These are phyloP conservation scores for Orbicella faveolata DNA, from an alignment of 64 coral and sea anemone genomes.

Conservation along the genomic window DNA sequence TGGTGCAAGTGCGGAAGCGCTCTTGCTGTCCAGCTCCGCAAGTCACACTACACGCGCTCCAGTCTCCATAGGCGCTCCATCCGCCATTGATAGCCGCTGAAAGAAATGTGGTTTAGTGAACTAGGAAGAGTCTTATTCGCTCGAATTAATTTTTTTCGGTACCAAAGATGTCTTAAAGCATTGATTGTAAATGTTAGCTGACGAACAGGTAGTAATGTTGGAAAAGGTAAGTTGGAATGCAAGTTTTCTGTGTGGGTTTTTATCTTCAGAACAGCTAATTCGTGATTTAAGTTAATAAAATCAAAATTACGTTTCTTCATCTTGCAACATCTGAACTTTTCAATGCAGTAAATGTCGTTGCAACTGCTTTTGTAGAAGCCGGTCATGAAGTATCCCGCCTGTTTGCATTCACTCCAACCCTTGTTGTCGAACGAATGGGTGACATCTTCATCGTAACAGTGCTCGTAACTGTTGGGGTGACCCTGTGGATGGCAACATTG, in stretches of 20 bases:
- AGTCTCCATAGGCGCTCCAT: constrained; percentile 34
- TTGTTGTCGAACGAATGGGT: neutral
- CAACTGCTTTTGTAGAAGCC: constrained; percentile 13
- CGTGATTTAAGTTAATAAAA: too few relatives aligned
- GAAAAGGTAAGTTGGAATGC: too few relatives aligned
- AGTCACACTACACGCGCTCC: constrained; percentile 13
- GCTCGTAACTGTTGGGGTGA: neutral
- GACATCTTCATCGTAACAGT: constrained; percentile 32
- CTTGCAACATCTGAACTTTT: constrained; percentile 24
- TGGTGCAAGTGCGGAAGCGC: constrained; percentile 39
- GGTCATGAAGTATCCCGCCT: neutral
- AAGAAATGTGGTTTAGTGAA: neutral
- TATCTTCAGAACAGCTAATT: too few relatives aligned
- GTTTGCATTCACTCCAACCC: constrained; percentile 12
- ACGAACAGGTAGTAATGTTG: too few relatives aligned
- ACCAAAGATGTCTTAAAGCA: neutral
- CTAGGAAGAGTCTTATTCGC: neutral
- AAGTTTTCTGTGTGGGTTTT: too few relatives aligned
- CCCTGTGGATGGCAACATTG: neutral
- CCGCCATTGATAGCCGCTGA: constrained; percentile 29
- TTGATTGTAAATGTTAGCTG: too few relatives aligned
- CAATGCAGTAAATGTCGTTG: constrained; percentile 18
- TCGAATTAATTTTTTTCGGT: neutral
- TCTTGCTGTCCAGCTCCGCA: constrained; percentile 11
- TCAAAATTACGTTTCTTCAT: constrained; percentile 12